These are phyloP conservation scores for Nothoprocta pentlandii DNA, from an alignment of 2,113 vertebrate genomes.

Conservation along the genomic window DNA sequence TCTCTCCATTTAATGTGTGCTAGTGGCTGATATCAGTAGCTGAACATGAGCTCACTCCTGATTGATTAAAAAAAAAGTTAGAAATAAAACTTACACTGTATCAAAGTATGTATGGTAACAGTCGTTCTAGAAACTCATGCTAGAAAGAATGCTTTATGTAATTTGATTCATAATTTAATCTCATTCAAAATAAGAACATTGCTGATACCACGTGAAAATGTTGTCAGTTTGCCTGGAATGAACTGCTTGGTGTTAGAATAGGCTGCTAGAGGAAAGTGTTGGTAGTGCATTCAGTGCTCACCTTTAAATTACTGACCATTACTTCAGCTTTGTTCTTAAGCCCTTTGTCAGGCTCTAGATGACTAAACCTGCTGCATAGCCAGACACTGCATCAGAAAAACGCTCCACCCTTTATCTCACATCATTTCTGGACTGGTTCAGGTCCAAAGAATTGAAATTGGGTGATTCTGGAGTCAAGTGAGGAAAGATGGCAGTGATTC, in stretches of 20 bases:
- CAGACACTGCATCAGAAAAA: background rate
- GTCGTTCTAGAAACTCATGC: background rate
- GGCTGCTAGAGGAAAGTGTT: background rate
- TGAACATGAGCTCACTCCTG: background rate
- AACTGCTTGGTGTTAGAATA: background rate
- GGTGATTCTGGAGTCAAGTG: background rate
- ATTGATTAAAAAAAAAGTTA: background rate
- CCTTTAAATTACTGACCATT: background rate
- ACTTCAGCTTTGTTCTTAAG: background rate
- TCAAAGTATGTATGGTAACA: background rate
- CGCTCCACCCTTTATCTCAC: background rate
- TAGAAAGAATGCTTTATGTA: background rate
- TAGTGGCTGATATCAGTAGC: background rate
- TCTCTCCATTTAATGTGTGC: background rate
- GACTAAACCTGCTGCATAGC: background rate
- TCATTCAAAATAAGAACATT: background rate
- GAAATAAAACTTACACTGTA: background rate
- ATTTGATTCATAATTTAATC: background rate
- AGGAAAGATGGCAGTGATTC: conserved; percentile 7
- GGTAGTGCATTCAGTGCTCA: background rate
- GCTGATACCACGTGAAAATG: background rate
- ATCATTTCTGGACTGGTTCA: background rate
- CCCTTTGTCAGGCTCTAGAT: background rate
- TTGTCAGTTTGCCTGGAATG: background rate
- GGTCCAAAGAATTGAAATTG: background rate